Conservation (phyloP, 2,113 vertebrate species). For the Himantopus leucocephalus region DNA sequence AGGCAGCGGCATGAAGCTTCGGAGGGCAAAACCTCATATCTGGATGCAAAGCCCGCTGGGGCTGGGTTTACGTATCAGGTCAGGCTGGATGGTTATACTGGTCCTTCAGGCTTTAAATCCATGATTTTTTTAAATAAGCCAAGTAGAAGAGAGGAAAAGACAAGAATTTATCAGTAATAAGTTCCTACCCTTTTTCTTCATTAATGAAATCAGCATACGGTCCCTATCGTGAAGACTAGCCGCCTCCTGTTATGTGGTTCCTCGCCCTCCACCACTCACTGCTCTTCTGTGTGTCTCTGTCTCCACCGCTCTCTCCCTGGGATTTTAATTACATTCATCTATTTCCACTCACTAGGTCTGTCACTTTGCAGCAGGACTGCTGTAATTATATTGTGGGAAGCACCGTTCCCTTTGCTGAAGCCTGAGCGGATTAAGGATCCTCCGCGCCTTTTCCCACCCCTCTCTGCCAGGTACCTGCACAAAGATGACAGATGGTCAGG, state of each 20-base stretch:
- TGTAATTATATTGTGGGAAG: slow-evolving; percentile 63
- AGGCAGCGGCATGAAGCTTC: neutral
- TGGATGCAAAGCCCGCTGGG: neutral
- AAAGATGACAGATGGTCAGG: slow-evolving; percentile 64
- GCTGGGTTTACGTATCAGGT: accelerated
- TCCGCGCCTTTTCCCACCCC: slow-evolving; percentile 26
- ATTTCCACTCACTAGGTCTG: slow-evolving; percentile 62
- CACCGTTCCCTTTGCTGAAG: slow-evolving; percentile 13
- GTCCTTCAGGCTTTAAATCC: neutral
- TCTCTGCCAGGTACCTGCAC: slow-evolving; percentile 53
- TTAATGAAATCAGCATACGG: neutral
- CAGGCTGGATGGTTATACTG: neutral
- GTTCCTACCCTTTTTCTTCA: neutral
- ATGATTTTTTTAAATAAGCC: accelerated
- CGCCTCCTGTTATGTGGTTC: neutral
- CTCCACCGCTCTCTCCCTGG: slow-evolving; percentile 8
- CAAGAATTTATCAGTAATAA: neutral
- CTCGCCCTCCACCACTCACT: neutral
- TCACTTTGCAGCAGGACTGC: slow-evolving; percentile 49
- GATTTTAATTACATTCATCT: slow-evolving; percentile 71
- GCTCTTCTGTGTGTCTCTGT: neutral
- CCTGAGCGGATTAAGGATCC: slow-evolving; percentile 48
- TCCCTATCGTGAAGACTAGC: neutral
- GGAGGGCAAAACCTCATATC: neutral
- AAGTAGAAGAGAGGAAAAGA: neutral